Evolutionary conservation across 2,888 invertebrate genomes (phyloP).

Genomic region (Dioctria linearis): DNA sequence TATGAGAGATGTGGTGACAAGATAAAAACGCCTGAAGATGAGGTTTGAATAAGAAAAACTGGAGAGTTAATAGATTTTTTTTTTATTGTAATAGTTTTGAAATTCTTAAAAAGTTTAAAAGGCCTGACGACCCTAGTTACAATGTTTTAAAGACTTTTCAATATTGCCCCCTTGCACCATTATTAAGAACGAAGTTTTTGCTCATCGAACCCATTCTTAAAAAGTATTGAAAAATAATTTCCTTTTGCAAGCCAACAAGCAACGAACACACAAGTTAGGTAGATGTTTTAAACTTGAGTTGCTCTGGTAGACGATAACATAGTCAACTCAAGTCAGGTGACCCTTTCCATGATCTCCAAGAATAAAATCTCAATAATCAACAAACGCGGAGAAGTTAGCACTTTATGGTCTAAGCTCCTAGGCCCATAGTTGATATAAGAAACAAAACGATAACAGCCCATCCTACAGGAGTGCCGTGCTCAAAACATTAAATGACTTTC

Average conservation of each 20-base stretch:
- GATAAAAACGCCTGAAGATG: too few relatives aligned
- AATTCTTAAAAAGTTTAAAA: too few relatives aligned
- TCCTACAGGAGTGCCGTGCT: conserved; percentile 12
- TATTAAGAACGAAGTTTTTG: too few relatives aligned
- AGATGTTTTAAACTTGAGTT: neutral
- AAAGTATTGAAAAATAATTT: neutral
- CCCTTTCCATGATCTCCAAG: neutral
- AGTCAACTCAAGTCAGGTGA: neutral
- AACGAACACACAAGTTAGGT: too few relatives aligned
- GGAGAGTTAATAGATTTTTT: too few relatives aligned
- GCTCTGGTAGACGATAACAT: too few relatives aligned
- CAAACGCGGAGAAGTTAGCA: conserved; percentile 30
- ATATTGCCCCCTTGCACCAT: too few relatives aligned
- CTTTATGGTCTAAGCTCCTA: neutral
- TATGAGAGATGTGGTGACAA: neutral
- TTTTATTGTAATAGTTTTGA: too few relatives aligned
- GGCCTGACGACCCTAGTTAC: too few relatives aligned
- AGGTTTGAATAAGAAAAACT: too few relatives aligned
- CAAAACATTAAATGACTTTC: conserved; percentile 52
- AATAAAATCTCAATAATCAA: conserved; percentile 30
- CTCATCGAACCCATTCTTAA: too few relatives aligned
- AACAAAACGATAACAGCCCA: conserved; percentile 7
- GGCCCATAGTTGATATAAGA: neutral
- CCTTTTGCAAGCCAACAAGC: neutral
- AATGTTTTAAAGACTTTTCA: too few relatives aligned